phyloP scores from a whole-genome alignment of 35 echinoderm and acorn worm genomes.

The Anneissia japonica region DNA sequence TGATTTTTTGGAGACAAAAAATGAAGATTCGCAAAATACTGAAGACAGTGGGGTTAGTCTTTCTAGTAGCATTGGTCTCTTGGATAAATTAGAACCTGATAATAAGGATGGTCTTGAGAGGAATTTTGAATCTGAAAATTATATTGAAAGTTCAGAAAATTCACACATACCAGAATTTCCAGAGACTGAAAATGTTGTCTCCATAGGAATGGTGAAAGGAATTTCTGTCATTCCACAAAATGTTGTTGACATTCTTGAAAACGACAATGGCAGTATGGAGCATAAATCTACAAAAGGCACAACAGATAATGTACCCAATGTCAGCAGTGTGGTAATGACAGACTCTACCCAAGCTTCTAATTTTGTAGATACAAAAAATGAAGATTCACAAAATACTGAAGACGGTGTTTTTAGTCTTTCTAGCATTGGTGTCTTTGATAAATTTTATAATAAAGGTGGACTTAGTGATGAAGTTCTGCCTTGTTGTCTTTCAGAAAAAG shows the following conservation, averaged over 20 bases:
- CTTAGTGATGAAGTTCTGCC: background rate
- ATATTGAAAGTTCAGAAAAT: background rate
- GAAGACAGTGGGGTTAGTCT: background rate
- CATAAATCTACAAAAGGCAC: too few relatives aligned
- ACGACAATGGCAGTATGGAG: background rate
- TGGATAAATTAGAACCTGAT: background rate
- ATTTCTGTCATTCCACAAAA: too few relatives aligned
- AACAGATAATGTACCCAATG: too few relatives aligned
- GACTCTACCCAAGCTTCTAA: background rate
- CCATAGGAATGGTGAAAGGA: too few relatives aligned
- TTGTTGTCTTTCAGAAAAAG: background rate
- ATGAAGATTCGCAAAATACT: background rate
- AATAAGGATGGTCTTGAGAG: background rate
- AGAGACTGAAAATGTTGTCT: too few relatives aligned
- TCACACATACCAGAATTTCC: background rate
- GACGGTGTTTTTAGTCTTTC: too few relatives aligned
- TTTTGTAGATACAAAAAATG: background rate
- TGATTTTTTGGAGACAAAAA: background rate
- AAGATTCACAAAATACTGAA: background rate
- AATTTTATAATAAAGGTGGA: too few relatives aligned
- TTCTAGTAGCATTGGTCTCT: background rate
- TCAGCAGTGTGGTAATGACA: background rate
- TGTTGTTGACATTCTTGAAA: background rate
- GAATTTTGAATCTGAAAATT: too few relatives aligned
- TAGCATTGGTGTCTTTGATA: too few relatives aligned